Conservation (phyloP, 2,888 invertebrate species). For the Tridacna gigas region DNA sequence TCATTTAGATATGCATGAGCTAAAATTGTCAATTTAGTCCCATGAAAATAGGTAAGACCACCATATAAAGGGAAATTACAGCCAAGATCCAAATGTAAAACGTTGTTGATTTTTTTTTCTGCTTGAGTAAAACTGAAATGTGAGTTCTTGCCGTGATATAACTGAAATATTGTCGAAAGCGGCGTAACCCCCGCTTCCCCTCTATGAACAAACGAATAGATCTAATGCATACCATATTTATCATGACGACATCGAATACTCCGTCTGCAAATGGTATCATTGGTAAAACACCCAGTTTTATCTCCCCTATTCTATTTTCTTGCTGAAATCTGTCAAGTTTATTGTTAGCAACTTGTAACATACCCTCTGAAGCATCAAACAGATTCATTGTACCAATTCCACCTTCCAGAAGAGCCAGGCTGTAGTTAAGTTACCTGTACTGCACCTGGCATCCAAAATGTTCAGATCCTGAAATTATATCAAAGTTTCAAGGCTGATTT, state of each 20-base stretch:
- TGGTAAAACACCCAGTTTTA: not conserved
- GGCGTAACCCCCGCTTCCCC: no score
- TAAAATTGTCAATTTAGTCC: no score
- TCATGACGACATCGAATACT: conserved; percentile 2
- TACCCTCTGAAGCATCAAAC: conserved; percentile 9
- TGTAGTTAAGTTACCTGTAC: conserved; percentile 17
- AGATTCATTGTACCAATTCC: conserved; percentile 4
- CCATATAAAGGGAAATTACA: no score
- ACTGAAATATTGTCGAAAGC: no score
- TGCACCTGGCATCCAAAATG: not conserved
- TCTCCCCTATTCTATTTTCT: not conserved
- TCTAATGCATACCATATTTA: not conserved
- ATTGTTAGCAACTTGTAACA: not conserved
- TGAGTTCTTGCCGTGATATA: no score
- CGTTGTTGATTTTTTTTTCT: no score
- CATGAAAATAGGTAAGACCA: no score
- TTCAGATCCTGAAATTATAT: not conserved
- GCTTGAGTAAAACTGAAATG: no score
- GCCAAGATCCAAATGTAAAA: no score
- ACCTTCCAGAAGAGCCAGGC: not conserved
- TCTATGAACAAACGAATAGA: not conserved
- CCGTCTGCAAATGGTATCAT: not conserved
- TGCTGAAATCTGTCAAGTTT: not conserved
- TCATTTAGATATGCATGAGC: no score
- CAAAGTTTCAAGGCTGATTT: not conserved